Evolutionary conservation across 2,113 vertebrate species (phyloP).

Genomic region (Salvelinus namaycush): DNA sequence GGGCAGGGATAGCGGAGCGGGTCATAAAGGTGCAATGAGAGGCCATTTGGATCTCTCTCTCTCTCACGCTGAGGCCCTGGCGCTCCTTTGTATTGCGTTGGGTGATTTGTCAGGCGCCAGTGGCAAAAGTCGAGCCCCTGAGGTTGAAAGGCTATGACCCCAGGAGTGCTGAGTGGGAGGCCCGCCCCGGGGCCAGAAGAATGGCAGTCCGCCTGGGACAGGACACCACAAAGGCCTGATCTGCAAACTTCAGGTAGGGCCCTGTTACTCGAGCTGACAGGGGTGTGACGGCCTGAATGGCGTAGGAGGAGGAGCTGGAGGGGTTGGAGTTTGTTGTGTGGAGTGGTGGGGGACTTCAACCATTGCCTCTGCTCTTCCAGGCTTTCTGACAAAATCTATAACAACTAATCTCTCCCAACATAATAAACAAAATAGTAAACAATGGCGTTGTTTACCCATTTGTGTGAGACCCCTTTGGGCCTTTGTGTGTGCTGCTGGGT

Average conservation of each 20-base stretch:
- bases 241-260: constrained; percentile 98
- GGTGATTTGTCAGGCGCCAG: constrained; percentile 93
- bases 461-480: constrained; percentile 62
- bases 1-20: no score
- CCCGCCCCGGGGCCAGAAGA: constrained; percentile 80
- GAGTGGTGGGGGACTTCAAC: constrained; percentile 77
- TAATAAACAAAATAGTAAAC: constrained; percentile 92
- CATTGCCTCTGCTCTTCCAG: constrained; percentile 71
- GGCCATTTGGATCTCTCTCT: constrained; percentile 19
- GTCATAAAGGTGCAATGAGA: no score
- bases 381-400: constrained; percentile 89
- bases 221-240: constrained; percentile 84
- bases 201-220: constrained; percentile 76
- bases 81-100: constrained; percentile 85
- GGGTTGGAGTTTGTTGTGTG: constrained; percentile 20
- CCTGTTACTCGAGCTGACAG: constrained; percentile 97
- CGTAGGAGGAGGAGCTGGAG: constrained; percentile 68
- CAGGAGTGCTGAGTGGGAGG: constrained; percentile 85
- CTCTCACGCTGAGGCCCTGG: constrained; percentile 85
- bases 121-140: constrained; percentile 98
- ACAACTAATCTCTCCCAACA: constrained; percentile 86
- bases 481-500: constrained; percentile 63
- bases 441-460: constrained; percentile 87
- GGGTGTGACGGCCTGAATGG: constrained; percentile 91
- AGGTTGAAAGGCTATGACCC: constrained; percentile 99